Base-by-base conservation (phyloP, 2,113 vertebrate species). In the Phycodurus eques region DNA sequence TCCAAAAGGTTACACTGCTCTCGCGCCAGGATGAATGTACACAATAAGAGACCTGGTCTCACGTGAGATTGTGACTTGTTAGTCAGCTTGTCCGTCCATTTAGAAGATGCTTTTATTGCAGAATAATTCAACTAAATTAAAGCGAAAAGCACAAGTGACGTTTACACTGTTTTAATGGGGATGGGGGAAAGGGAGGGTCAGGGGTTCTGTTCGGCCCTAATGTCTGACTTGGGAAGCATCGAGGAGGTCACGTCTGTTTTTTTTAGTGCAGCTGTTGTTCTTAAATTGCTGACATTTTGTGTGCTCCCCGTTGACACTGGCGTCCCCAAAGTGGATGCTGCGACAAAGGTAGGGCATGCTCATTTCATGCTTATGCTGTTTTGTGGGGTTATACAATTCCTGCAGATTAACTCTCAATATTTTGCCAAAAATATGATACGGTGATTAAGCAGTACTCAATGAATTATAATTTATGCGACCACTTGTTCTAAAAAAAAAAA, bases 41-140 rank as follows among this genome's bases (percentile, higher is more conserved):
- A 78, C 85, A 90, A 91, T 90, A 90, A 88, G 88, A 87, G 82
- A 84, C n/a, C 35, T 82, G 79, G 80, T 86, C 85, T 89, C 79
- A 51, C 81, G 75, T 85, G 82, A 81, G 80, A 87, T 80, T 17
- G 78, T 78, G n/a, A 71, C 59, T 61, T 61, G 57, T 60, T 60
- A 60, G 57, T 33, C 27, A 60, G 57, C 27, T 33, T 13, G 31
- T 61, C 31, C 15, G 14, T 61, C 59, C 35, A 13, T 61, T 35
- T 33, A 15, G 59, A 35, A 61, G 39, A 61, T 73, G 57, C 76
- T 68, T 22, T 73, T 82, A 77, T 76, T 77, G 83, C 76, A 65
- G 31, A 17, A 61, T 61, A 78, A 87, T 76, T 64, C 62, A 64
- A 64, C 39, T 19, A 84, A 85, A 82, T 84, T 74, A 77, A 83